phyloP scores from a whole-genome alignment of 92 coral and sea anemone genomes.

The Metridium senile region DNA sequence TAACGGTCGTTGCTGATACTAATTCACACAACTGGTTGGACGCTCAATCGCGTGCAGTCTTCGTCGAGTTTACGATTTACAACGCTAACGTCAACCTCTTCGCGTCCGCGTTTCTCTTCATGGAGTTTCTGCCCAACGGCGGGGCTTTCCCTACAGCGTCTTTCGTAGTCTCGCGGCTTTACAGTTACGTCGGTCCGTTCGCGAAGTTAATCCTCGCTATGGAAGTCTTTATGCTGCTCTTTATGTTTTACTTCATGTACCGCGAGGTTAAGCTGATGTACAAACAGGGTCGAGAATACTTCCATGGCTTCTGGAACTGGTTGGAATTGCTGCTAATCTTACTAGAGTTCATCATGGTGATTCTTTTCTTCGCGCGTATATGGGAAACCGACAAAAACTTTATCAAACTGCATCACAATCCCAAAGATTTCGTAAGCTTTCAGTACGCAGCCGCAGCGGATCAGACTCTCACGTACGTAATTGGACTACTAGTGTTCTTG shows the following conservation, averaged over 20 bases:
- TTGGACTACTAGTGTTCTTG: conserved; percentile 82
- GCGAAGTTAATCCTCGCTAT: conserved; percentile 60
- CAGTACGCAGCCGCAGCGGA: conserved; percentile 94
- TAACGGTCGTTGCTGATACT: conserved; percentile 84
- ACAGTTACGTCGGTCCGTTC: conserved; percentile 71
- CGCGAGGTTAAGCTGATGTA: conserved; percentile 78
- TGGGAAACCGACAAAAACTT: conserved; percentile 85
- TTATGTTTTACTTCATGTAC: conserved; percentile 83
- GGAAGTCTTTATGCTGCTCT: conserved; percentile 64
- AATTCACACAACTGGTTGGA: conserved; percentile 88
- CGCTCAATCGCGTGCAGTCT: conserved; percentile 65
- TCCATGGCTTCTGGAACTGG: conserved; percentile 95
- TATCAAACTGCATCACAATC: conserved; percentile 73
- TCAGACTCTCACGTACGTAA: conserved; percentile 59
- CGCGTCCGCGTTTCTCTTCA: conserved; percentile 80
- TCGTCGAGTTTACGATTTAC: conserved; percentile 87
- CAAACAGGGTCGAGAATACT: conserved; percentile 69
- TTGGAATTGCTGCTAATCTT: conserved; percentile 72
- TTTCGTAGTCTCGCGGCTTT: conserved; percentile 71
- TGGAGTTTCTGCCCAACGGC: conserved; percentile 87
- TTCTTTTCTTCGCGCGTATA: conserved; percentile 71
- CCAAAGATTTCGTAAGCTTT: conserved; percentile 89
- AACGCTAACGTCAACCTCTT: conserved; percentile 85
- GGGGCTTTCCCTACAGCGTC: conserved; percentile 75
- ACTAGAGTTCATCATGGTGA: conserved; percentile 64